Base-by-base conservation (phyloP, 2,113 vertebrate species). In the Brachyistius frenatus region DNA sequence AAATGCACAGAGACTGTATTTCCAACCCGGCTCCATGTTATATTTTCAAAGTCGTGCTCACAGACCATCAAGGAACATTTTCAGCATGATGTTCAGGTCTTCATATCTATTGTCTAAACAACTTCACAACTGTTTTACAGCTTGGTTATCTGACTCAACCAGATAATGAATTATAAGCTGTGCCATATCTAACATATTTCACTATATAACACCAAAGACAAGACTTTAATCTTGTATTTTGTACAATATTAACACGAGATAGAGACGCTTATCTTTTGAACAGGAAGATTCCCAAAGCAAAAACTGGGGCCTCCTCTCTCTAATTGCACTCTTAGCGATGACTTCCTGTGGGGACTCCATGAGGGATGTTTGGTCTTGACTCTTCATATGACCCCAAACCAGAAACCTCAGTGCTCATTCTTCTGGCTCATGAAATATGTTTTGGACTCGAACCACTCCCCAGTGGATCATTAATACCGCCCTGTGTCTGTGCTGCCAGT, bases 291-390 rank as follows among this genome's bases (percentile, higher is more conserved):
- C 55, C 23, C 56, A 13, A 5, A 70, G 54, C n/a, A 57, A 31
- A 81, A 58, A 61, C 0, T n/a, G 37, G 55, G 80, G 67, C 75
- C 84, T 83, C 77, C 67, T 68, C 37, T 79, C 52, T 72, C 65
- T 56, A 76, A 83, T 84, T 85, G 57, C 76, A 46, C 41, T 78
- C 78, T 74, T 87, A 73, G 84, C 65, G 61, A 93, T 91, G 56
- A 91, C 90, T 93, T 94, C 94, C 93, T 94, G 88, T 89, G 88
- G 69, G 77, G 88, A 87, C 75, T 79, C 85, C 47, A 54, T 37
- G 47, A 88, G 92, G 90, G 92, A 93, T 91, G 91, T 91, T 89
- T 89, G 88, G 91, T 91, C 92, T 92, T 93, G 89, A 92, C 88
- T 93, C 92, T 89, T 90, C 73, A 85, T 86, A 89, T 93, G 93